Base-by-base conservation (phyloP, 2,797 vertebrate species). In the Acrossocheilus fasciatus region DNA sequence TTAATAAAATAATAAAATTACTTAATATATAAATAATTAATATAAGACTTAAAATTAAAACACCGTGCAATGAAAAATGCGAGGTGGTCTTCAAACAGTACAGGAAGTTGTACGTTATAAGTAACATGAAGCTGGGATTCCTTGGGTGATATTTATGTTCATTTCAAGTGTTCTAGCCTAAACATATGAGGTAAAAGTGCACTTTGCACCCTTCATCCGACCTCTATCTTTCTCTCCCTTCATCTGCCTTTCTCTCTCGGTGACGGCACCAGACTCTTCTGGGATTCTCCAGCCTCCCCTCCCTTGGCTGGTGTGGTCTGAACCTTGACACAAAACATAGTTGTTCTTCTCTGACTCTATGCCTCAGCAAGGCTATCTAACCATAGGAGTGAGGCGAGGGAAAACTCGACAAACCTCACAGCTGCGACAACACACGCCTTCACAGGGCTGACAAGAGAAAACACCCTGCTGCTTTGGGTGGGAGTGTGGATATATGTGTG, bases 351-450 rank as follows among this genome's bases (percentile, higher is more conserved):
- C 81, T 72, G 83, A 74, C 84, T 36, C 87, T 85, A 41, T 83
- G 62, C 64, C 84, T 87, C 77, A 45, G 72, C 52, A 36, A 81
- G 91, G 90, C 93, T 92, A 93, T 93, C 87, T 90, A 89, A 82
- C 88, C 86, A 89, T 92, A 89, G 89, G 91, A 20, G 45, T 92
- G 89, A 91, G 91, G 78, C 50, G 85, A 91, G 88, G 88, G 87
- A 92, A 78, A 93, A 92, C 91, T 94, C 92, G 89, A 93, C 90
- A 92, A 92, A 88, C 90, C 89, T 93, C 91, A 91, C 94, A 95
- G 94, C 94, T 94, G 93, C 52, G 69, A 76, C 89, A 91, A 92
- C 85, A 90, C 88, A 34, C 89, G 90, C 90, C 93, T 89, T 91
- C 89, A 88, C 90, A 92, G 90, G 43, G 34, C 62, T 43, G 30